Conservation (phyloP, 2,113 vertebrate species). For the Nycticebus coucang region DNA sequence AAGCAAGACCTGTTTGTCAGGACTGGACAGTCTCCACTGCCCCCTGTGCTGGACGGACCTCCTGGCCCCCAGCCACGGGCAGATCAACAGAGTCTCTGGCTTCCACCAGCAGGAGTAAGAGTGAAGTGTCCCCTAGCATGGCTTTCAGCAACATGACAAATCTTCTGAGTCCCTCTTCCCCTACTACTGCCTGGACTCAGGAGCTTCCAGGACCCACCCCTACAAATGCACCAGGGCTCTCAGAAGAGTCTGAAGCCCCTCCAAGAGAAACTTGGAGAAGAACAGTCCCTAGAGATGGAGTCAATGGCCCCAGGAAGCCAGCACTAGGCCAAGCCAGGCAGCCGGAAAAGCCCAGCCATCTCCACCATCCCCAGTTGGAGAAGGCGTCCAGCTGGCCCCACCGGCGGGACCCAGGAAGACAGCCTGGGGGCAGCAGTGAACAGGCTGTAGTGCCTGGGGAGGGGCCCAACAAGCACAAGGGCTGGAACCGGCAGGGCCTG, state of each 20-base stretch:
- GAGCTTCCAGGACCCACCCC: neutral
- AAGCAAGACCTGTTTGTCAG: constrained; percentile 64
- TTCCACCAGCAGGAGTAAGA: constrained; percentile 42
- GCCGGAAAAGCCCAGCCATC: constrained; percentile 63
- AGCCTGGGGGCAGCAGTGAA: neutral
- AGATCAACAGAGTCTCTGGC: constrained; percentile 53
- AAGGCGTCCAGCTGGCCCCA: constrained; percentile 87
- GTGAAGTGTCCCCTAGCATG: constrained; percentile 62
- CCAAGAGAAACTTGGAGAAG: constrained; percentile 20
- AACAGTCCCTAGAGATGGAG: neutral
- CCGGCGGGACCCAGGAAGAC: constrained; percentile 60
- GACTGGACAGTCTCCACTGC: constrained; percentile 58
- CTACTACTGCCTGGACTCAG: constrained; percentile 22
- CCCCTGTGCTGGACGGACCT: constrained; percentile 66
- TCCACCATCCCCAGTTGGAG: constrained; percentile 82
- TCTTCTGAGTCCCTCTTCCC: constrained; percentile 80
- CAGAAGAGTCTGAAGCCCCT: neutral
- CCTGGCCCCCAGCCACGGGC: constrained; percentile 75
- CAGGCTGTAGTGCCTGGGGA: constrained; percentile 20
- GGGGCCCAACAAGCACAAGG: constrained; percentile 76
- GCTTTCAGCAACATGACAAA: constrained; percentile 85
- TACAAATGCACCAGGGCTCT: constrained; percentile 4
- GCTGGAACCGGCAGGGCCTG: constrained; percentile 86
- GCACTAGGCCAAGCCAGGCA: constrained; percentile 17
- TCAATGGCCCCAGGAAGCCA: constrained; percentile 18